Base-by-base conservation (phyloP, 2,113 vertebrate species). In the Rhombomys opimus region DNA sequence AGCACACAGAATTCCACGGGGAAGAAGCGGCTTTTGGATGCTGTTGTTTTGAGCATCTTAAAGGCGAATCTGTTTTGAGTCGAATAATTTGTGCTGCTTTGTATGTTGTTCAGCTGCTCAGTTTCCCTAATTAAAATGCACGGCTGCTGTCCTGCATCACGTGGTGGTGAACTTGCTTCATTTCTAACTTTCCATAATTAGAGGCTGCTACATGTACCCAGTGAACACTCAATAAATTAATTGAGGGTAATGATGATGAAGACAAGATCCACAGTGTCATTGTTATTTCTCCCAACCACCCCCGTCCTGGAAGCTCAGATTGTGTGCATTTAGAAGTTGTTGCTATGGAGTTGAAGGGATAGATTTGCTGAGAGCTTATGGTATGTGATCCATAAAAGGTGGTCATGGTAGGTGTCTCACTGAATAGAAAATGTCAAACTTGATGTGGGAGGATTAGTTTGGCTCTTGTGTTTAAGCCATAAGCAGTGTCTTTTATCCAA, bases 191-290 rank as follows among this genome's bases (percentile, higher is more conserved):
- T 93, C 82, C 78, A 59, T 97, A 98, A 97, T 97, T 97, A 95
- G 93, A 96, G 75, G 70, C 81, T 94, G 90, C 96, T 81, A 18
- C 78, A 95, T 96, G 89, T 94, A 94, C 76, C 91, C 76, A 89
- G 77, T 96, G 93, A 96, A 94, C 54, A 91, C 78, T 96, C 91
- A 89, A 91, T 97, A 97, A 97, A 97, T 96, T 97, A 97, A 97
- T 96, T 93, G 96, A 94, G 87, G 94, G 78, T 96, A 97, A 97
- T 97, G 97, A 96, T 96, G 96, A 97, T 96, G 89, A 93, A 97
- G 94, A 97, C 96, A 94, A 89, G 89, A 94, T 97, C 94, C 94
- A 89, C 84, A 92, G 90, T 96, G 92, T 94, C 95, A 88, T 92
- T 22, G 7, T 97, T 96, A 96, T 92, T 92, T 96, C 88, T 94